These are phyloP conservation scores for Archips crataeganus DNA, from an alignment of 2,888 invertebrate species.

Conservation along the genomic window DNA sequence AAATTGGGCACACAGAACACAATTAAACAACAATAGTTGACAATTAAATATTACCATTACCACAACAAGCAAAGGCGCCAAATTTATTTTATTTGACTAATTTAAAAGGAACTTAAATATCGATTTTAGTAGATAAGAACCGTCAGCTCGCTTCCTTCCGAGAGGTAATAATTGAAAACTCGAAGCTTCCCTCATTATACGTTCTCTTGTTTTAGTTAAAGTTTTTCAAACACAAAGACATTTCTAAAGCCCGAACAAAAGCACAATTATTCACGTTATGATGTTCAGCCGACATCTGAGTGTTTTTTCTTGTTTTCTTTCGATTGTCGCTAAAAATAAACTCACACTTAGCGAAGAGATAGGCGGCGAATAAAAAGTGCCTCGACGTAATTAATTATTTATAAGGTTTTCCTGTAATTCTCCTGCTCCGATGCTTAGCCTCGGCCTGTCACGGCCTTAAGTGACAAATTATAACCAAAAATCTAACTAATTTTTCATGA, in stretches of 20 bases:
- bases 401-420: slow-evolving; percentile 76
- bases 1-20: too few species aligned
- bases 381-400: slow-evolving; percentile 80
- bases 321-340: slow-evolving; percentile 64
- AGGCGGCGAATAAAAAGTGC: slow-evolving; percentile 67
- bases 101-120: background rate
- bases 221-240: slow-evolving; percentile 5
- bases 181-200: background rate
- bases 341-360: slow-evolving; percentile 57
- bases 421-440: slow-evolving; percentile 64
- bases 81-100: too few species aligned
- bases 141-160: background rate
- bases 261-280: slow-evolving; percentile 14
- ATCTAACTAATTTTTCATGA: slow-evolving; percentile 61
- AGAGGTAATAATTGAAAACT: background rate
- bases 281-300: slow-evolving; percentile 38
- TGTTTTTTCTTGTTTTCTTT: slow-evolving; percentile 65
- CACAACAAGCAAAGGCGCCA: too few species aligned
- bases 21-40: too few species aligned
- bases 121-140: background rate
- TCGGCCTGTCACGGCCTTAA: slow-evolving; percentile 72
- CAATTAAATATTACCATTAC: too few species aligned
- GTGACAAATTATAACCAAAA: slow-evolving; percentile 77
- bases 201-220: slow-evolving; percentile 13
- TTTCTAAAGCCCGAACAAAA: slow-evolving; percentile 3